A percentile compares a stretch with the other conserved stretches of the same genome.
These are phyloP conservation scores for Belgica antarctica DNA, from an alignment of 2,888 invertebrate genomes.

Conservation along the genomic window DNA sequence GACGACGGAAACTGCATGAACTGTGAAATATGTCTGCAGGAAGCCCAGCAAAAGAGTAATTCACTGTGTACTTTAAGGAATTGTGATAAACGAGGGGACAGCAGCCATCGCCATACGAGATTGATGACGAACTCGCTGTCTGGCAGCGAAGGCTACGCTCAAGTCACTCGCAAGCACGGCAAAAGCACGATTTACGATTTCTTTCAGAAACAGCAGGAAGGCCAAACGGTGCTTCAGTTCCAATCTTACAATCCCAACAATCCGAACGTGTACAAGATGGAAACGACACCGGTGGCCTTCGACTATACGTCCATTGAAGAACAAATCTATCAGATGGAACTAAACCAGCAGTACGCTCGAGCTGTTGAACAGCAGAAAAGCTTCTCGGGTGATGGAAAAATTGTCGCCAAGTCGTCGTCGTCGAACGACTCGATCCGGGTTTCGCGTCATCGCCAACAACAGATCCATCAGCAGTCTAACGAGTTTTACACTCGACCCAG, in stretches of 20 bases:
- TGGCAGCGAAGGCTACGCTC: conserved; percentile 31
- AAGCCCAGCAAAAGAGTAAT: conserved; percentile 19
- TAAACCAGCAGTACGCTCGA: conserved; percentile 50
- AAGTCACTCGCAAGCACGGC: not conserved
- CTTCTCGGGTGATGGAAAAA: conserved; percentile 37
- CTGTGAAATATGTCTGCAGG: conserved; percentile 41
- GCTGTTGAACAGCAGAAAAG: conserved; percentile 47
- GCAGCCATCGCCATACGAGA: not conserved
- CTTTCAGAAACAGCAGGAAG: conserved; percentile 27
- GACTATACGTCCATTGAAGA: conserved; percentile 54
- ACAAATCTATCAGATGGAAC: conserved; percentile 47
- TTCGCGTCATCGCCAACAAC: conserved; percentile 34
- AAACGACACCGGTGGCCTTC: conserved; percentile 55
- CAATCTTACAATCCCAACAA: conserved; percentile 56
- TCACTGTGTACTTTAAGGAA: not conserved
- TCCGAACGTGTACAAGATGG: conserved; percentile 55
- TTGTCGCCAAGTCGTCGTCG: conserved; percentile 53
- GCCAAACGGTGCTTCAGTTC: conserved; percentile 52
- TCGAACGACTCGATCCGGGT: conserved; percentile 53
- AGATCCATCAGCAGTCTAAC: conserved; percentile 42
- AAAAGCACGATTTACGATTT: conserved; percentile 26
- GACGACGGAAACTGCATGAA: conserved; percentile 35
- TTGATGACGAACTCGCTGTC: conserved; percentile 18
- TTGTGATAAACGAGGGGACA: conserved; percentile 31
- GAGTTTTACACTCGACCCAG: conserved; percentile 47